Evolutionary conservation across 2,888 invertebrate genomes (phyloP).

Genomic region (Falcaria lacertinaria): DNA sequence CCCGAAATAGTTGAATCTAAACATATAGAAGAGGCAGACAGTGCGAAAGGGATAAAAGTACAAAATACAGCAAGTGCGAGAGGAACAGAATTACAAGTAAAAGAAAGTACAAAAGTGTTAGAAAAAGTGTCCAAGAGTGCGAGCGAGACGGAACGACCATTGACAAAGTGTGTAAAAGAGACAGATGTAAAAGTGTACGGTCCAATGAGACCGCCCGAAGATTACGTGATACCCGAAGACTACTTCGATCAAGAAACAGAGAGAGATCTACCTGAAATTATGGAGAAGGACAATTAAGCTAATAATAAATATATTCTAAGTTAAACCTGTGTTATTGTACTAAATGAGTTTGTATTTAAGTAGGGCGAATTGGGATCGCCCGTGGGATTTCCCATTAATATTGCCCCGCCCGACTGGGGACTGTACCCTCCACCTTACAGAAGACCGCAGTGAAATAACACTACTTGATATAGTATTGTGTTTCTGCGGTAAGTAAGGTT

Average conservation of each 20-base stretch:
- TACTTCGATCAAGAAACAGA: constrained; percentile 67
- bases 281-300: constrained; percentile 43
- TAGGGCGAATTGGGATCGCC: too few relatives aligned
- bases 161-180: not conserved
- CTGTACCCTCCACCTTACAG: too few relatives aligned
- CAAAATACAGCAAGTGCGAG: constrained; percentile 3
- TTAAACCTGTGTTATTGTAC: too few relatives aligned
- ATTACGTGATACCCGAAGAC: constrained; percentile 66
- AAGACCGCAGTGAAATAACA: too few relatives aligned
- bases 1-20: constrained; percentile 5
- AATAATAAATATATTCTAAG: constrained; percentile 2
- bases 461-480: too few relatives aligned
- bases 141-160: constrained; percentile 3
- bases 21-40: constrained; percentile 6
- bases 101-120: not conserved
- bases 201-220: constrained; percentile 70
- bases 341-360: too few relatives aligned
- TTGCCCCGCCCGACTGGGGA: too few relatives aligned
- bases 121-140: constrained; percentile 6
- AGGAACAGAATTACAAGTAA: not conserved
- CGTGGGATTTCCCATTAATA: too few relatives aligned
- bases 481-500: too few relatives aligned
- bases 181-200: constrained; percentile 52
- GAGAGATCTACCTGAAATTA: constrained; percentile 67
- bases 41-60: constrained; percentile 8